phyloP scores from a whole-genome alignment of 2,888 invertebrate genomes.

The Microchrysa polita region DNA sequence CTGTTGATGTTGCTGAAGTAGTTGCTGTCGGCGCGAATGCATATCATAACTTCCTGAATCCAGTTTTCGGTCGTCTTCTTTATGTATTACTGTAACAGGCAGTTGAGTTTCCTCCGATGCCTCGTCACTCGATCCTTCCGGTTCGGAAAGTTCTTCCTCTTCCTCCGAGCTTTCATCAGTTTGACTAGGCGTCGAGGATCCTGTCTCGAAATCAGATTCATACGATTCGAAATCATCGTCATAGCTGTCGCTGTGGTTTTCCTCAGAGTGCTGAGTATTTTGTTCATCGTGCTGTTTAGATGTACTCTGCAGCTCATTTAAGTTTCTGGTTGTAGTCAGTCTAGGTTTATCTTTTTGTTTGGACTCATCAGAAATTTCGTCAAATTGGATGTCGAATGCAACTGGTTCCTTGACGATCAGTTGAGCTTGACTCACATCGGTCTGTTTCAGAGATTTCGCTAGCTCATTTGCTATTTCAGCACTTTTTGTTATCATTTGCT shows the following conservation, averaged over 20 bases:
- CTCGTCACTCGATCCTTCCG: slow-evolving; percentile 45
- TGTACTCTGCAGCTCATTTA: not conserved
- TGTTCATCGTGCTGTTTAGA: not conserved
- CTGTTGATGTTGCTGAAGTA: slow-evolving; percentile 41
- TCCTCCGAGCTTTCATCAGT: not conserved
- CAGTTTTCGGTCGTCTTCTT: slow-evolving; percentile 67
- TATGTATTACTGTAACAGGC: slow-evolving; percentile 60
- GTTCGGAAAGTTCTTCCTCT: slow-evolving; percentile 5
- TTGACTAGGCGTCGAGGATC: slow-evolving; percentile 50
- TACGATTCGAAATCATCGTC: slow-evolving; percentile 70
- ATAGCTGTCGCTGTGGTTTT: slow-evolving; percentile 55
- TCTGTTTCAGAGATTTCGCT: not conserved
- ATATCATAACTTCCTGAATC: slow-evolving; percentile 72
- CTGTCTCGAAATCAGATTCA: slow-evolving; percentile 68
- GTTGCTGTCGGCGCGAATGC: slow-evolving; percentile 53
- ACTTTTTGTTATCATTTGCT: slow-evolving; percentile 47
- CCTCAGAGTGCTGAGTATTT: not conserved
- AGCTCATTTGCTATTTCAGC: slow-evolving; percentile 30
- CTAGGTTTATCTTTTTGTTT: not conserved
- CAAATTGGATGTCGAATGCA: slow-evolving; percentile 61
- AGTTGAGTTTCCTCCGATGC: slow-evolving; percentile 60
- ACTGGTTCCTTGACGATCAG: slow-evolving; percentile 55
- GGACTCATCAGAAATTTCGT: slow-evolving; percentile 14
- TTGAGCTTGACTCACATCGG: not conserved
- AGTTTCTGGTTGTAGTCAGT: too few relatives aligned